Evolutionary conservation across 2,888 invertebrate genomes (phyloP).

Genomic region (Drosophila atripex): DNA sequence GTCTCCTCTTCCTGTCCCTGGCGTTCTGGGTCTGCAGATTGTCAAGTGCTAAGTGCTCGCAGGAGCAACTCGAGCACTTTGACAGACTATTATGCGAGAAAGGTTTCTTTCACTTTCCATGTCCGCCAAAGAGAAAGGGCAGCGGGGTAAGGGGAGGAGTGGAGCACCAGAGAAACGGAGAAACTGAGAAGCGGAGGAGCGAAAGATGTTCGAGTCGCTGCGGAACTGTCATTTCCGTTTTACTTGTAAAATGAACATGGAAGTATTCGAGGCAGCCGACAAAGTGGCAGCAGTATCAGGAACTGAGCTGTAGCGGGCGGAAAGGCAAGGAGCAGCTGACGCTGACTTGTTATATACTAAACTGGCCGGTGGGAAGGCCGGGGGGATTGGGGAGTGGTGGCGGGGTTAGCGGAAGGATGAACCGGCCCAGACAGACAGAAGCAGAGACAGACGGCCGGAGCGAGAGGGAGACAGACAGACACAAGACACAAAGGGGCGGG

Average conservation of each 20-base stretch:
- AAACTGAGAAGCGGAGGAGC: constrained; percentile 45
- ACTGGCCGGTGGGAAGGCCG: constrained; percentile 48
- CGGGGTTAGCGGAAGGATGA: constrained; percentile 64
- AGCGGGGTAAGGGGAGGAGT: constrained; percentile 1
- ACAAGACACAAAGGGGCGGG: constrained; percentile 41
- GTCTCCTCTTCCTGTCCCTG: constrained; percentile 1
- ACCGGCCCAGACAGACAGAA: constrained; percentile 59
- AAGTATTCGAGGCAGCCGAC: constrained; percentile 77
- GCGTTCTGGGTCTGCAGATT: constrained; percentile 23
- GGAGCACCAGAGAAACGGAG: constrained; percentile 4
- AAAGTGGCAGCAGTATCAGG: constrained; percentile 64
- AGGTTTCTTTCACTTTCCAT: constrained; percentile 82
- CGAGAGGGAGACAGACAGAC: constrained; percentile 29
- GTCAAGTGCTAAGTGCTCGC: constrained; percentile 62
- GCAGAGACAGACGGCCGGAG: constrained; percentile 40
- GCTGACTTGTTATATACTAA: constrained; percentile 78
- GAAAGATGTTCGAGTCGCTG: constrained; percentile 71
- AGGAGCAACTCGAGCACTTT: constrained; percentile 62
- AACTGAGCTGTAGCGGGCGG: constrained; percentile 29
- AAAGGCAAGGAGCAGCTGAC: constrained; percentile 66
- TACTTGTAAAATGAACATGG: constrained; percentile 79
- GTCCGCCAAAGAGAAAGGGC: constrained; percentile 16
- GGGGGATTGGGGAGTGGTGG: constrained; percentile 11
- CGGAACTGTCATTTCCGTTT: constrained; percentile 83
- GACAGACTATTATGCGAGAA: constrained; percentile 82